Evolutionary conservation across 2,797 vertebrate species (phyloP), one percentile per base, ranked within the genome.

Genomic region (Gephyroberyx darwinii): DNA sequence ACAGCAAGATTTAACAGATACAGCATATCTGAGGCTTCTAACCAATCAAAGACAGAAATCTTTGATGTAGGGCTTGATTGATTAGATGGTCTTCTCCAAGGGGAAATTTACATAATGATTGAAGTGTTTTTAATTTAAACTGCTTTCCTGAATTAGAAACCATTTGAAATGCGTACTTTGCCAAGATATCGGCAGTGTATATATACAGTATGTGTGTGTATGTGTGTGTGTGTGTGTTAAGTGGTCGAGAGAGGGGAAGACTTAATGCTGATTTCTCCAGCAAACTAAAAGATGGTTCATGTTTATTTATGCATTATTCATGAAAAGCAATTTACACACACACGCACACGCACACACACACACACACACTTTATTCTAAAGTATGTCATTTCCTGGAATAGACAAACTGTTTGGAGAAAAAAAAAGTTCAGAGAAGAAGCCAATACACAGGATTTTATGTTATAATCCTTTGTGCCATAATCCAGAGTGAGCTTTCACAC

Each of bases 11-110:
- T 9, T 43, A 74, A 35, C 39, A 47, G 14, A 47, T 48, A 13
- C 17, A 45, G 67, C 53, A 48, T 26, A 50, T 66, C 48, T 77
- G 45, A 67, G 50, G 55, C 41, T 41, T 74, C 31, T 52, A 67
- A 82, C 68, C 71, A 74, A 61, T 78, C 65, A 80, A 65, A 78
- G 52, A 14, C 45, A 62, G 39, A 71, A 67, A 41, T 53, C 63
- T 88, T 82, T 84, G 75, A 82, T 41, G 51, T 63, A 41, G 30
- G 39, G 14, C 17, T 12, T 71, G 33, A 85, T 50, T 79, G 51
- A 74, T 70, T 33, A 14, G 1, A 43, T 58, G 63, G 19, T 35
- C 14, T 65, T 65, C 57, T 2, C 55, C 31, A 39, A 45, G 37
- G 41, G 41, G 63, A 51, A 13, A 73, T 81, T 83, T 71, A 54